Percentiles rank a stretch among this genome's conserved stretches.
These are phyloP conservation scores for Hemicentrotus pulcherrimus DNA, from an alignment of 35 echinoderm and acorn worm genomes.

Conservation along the genomic window DNA sequence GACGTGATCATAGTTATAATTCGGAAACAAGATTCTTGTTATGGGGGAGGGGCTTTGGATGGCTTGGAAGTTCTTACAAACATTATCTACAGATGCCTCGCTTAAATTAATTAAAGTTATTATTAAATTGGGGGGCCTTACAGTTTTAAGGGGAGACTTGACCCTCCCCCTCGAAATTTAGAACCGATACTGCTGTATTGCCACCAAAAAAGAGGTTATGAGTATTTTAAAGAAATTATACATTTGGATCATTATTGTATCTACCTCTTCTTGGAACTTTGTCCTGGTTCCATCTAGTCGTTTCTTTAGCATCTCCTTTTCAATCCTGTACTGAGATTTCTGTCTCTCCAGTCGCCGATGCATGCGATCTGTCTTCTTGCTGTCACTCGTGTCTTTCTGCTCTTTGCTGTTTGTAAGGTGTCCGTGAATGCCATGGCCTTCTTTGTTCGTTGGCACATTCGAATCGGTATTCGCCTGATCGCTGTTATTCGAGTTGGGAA, in stretches of 20 bases:
- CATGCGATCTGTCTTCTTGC: not conserved
- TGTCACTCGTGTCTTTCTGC: not conserved
- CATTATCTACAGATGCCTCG: too few relatives aligned
- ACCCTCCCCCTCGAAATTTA: not conserved
- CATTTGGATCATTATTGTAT: not conserved
- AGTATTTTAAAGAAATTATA: not conserved
- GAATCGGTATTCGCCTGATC: not conserved
- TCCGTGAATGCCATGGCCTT: not conserved
- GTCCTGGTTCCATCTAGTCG: slow-evolving; percentile 12
- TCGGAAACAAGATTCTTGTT: too few relatives aligned
- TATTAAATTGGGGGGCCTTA: too few relatives aligned
- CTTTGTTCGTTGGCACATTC: not conserved
- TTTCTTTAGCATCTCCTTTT: not conserved
- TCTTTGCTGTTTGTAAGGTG: not conserved
- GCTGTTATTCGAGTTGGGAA: not conserved
- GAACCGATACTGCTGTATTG: too few relatives aligned
- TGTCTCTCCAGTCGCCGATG: not conserved
- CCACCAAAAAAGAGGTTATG: too few relatives aligned
- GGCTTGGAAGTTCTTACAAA: too few relatives aligned
- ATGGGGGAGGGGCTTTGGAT: too few relatives aligned
- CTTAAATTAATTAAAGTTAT: too few relatives aligned
- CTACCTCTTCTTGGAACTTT: slow-evolving; percentile 22
- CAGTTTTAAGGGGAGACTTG: too few relatives aligned
- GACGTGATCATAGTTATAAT: too few relatives aligned
- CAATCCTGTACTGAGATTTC: slow-evolving; percentile 3